Evolutionary conservation across 92 coral and sea anemone species (phyloP).

Genomic region (Epizoanthus fatuus): DNA sequence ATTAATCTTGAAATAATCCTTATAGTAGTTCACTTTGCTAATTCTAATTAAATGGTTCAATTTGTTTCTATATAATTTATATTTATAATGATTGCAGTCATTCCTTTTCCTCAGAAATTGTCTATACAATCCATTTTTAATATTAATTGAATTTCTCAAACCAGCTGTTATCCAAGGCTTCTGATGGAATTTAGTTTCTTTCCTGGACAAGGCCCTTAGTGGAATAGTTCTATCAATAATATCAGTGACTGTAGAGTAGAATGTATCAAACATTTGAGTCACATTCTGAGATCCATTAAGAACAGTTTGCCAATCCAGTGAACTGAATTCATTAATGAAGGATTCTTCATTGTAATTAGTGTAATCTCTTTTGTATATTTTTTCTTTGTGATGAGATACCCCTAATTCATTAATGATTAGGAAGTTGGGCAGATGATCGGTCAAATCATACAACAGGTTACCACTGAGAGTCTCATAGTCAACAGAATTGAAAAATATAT

Average conservation of each 20-base stretch:
- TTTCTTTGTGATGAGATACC: no score
- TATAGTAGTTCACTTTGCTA: no score
- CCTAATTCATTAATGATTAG: no score
- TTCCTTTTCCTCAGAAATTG: constrained; percentile 35
- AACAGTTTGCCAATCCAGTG: constrained; percentile 34
- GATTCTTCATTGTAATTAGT: constrained; percentile 32
- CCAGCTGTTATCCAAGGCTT: constrained; percentile 41
- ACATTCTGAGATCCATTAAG: constrained; percentile 37
- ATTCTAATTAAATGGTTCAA: no score
- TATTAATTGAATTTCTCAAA: constrained; percentile 24
- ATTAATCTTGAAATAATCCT: no score
- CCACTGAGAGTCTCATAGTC: no score
- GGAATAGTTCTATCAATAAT: constrained; percentile 39
- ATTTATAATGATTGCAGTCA: constrained; percentile 34
- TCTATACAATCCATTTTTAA: constrained; percentile 48
- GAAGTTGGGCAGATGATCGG: no score
- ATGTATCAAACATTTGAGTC: constrained; percentile 34
- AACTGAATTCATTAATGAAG: constrained; percentile 38
- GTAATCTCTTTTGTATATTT: constrained; percentile 35
- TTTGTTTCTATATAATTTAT: constrained; percentile 16
- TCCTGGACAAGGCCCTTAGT: constrained; percentile 11
- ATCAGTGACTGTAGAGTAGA: constrained; percentile 15
- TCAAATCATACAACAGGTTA: no score
- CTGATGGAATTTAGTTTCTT: constrained; percentile 14
- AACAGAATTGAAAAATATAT: no score